A percentile compares a stretch with the other conserved stretches of the same genome.
Evolutionary conservation across 1,140 invertebrate genomes (phyloP).

Genomic region (Caenorhabditis inopinata): DNA sequence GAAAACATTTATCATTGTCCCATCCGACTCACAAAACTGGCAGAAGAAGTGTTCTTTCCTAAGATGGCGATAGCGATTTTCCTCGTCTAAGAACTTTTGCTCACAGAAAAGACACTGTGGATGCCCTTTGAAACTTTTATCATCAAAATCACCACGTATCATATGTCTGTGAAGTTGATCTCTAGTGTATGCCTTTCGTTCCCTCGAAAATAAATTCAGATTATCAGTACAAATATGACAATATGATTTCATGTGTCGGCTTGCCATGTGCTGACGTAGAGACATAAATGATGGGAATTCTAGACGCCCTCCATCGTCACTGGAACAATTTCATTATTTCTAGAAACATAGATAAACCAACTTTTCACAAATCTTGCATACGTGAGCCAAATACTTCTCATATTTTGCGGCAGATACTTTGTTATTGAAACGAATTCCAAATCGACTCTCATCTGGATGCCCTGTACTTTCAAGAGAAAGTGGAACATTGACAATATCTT

Average conservation of each 20-base stretch:
- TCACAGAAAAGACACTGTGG: conserved; percentile 59
- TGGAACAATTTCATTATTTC: not conserved
- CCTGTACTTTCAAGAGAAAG: not conserved
- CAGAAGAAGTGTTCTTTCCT: conserved; percentile 61
- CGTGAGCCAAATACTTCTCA: conserved; percentile 57
- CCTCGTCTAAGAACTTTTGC: conserved; percentile 60
- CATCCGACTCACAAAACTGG: conserved; percentile 60
- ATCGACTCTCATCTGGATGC: conserved; percentile 38
- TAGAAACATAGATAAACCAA: not conserved
- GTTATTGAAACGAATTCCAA: conserved; percentile 51
- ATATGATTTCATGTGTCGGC: conserved; percentile 51
- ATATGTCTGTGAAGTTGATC: conserved; percentile 53
- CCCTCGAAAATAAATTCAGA: conserved; percentile 55
- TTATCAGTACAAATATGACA: conserved; percentile 61
- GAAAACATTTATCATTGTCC: conserved; percentile 54
- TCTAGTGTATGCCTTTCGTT: conserved; percentile 54
- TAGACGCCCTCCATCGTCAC: conserved; percentile 36
- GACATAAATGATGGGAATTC: conserved; percentile 42
- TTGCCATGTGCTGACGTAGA: conserved; percentile 43
- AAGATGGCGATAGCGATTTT: conserved; percentile 57
- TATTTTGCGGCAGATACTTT: conserved; percentile 50
- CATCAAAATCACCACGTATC: conserved; percentile 44
- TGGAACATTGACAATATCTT: not conserved
- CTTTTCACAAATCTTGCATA: conserved; percentile 54
- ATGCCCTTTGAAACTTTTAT: conserved; percentile 55